A percentile compares a stretch with the other conserved stretches of the same genome.
Evolutionary conservation across 2,888 invertebrate species (phyloP).

Genomic region (Mythimna pallens): DNA sequence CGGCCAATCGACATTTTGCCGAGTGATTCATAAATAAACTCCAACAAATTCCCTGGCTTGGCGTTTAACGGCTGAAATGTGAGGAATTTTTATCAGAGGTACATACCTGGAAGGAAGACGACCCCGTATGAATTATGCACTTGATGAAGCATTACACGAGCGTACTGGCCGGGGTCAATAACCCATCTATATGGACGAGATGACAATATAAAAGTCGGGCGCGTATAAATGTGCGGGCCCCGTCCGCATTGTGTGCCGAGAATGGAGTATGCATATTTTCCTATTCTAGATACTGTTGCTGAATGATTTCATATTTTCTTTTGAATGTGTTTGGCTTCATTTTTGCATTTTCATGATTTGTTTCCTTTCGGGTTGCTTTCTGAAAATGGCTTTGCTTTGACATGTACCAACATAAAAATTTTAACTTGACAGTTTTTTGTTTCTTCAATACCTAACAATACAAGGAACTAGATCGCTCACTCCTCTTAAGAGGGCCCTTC

Average conservation of each 20-base stretch:
- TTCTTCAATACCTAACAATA: not conserved
- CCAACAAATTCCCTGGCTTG: conserved; percentile 70
- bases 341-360: conserved; percentile 16
- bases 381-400: conserved; percentile 10
- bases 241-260: conserved; percentile 50
- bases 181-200: conserved; percentile 58
- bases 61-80: conserved; percentile 75
- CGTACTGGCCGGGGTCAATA: conserved; percentile 66
- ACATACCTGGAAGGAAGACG: conserved; percentile 65
- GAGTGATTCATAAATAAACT: conserved; percentile 70
- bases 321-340: conserved; percentile 20
- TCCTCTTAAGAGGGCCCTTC: no score
- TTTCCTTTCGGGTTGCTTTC: conserved; percentile 7
- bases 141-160: conserved; percentile 75
- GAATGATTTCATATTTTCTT: conserved; percentile 51
- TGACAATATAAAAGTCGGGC: conserved; percentile 63
- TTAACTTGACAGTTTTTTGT: not conserved
- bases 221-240: conserved; percentile 54
- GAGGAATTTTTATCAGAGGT: conserved; percentile 81
- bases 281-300: conserved; percentile 42
- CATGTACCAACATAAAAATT: not conserved
- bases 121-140: conserved; percentile 84
- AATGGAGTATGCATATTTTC: conserved; percentile 58
- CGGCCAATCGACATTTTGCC: conserved; percentile 65
- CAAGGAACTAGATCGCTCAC: not conserved